Evolutionary conservation across 2,888 invertebrate genomes (phyloP).

Genomic region (Branchipolynoe longqiensis): DNA sequence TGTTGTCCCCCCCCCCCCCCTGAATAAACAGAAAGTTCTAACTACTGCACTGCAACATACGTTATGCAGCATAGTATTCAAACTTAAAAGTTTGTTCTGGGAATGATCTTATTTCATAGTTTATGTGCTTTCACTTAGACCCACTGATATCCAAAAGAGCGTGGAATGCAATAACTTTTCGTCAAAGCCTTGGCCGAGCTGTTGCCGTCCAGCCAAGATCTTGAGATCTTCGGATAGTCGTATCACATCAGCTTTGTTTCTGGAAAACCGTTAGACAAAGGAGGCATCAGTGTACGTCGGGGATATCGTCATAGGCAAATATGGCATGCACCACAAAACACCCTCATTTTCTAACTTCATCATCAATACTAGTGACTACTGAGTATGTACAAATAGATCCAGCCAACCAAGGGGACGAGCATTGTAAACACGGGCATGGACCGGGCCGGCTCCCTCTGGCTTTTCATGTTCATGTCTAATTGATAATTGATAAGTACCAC

Average conservation of each 20-base stretch:
- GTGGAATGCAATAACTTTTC: constrained; percentile 55
- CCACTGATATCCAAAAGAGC: constrained; percentile 52
- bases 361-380: constrained; percentile 26
- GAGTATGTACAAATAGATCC: constrained; percentile 51
- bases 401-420: constrained; percentile 52
- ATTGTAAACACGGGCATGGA: constrained; percentile 52
- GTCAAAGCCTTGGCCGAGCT: constrained; percentile 20
- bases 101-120: constrained; percentile 23
- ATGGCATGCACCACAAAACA: constrained; percentile 57
- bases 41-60: constrained; percentile 47
- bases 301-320: constrained; percentile 57
- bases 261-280: constrained; percentile 45
- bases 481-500: constrained; percentile 55
- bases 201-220: constrained; percentile 28
- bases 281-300: constrained; percentile 54
- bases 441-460: constrained; percentile 34
- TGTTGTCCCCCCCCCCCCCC: constrained; percentile 27
- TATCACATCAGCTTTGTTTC: constrained; percentile 57
- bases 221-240: constrained; percentile 50
- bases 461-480: background rate
- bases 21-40: constrained; percentile 44
- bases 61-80: constrained; percentile 34
- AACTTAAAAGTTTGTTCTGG: constrained; percentile 2
- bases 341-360: constrained; percentile 53
- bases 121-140: constrained; percentile 37